These are phyloP conservation scores for Montipora sp. DNA, from an alignment of 64 coral and sea anemone species.

Conservation along the genomic window DNA sequence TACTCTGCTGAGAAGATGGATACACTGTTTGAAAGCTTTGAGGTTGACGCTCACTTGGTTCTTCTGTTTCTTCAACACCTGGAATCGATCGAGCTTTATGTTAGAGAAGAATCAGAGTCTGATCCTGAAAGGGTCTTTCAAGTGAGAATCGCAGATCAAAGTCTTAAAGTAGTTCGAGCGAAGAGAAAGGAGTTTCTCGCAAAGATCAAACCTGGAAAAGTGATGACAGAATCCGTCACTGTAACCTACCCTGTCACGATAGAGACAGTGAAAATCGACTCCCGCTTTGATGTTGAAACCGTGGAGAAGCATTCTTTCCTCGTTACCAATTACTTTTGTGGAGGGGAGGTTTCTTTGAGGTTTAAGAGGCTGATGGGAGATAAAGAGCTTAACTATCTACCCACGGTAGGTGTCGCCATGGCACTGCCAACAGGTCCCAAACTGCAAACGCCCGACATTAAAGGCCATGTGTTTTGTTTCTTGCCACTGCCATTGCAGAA, in stretches of 20 bases:
- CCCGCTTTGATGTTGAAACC: constrained; percentile 23
- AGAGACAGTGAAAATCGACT: neutral
- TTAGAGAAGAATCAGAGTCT: constrained; percentile 19
- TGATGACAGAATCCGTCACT: neutral
- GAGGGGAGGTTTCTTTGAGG: constrained; percentile 11
- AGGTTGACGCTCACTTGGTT: constrained; percentile 68
- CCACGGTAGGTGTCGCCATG: constrained; percentile 66
- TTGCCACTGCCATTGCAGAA: constrained; percentile 80
- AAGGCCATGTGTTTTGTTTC: constrained; percentile 80
- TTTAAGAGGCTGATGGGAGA: constrained; percentile 53
- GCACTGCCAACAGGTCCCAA: constrained; percentile 10
- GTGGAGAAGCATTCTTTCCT: constrained; percentile 59
- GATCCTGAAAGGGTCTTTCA: constrained; percentile 51
- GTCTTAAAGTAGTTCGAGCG: constrained; percentile 7
- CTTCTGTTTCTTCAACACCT: constrained; percentile 80
- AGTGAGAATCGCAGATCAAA: constrained; percentile 35
- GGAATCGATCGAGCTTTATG: constrained; percentile 77
- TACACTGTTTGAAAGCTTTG: constrained; percentile 77
- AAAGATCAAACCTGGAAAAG: constrained; percentile 8
- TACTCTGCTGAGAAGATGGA: constrained; percentile 74
- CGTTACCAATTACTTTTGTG: constrained; percentile 60
- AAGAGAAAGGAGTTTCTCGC: constrained; percentile 62
- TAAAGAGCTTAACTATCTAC: constrained; percentile 62
- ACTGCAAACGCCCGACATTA: neutral
- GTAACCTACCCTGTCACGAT: constrained; percentile 49